Percentiles rank a stretch among this genome's conserved stretches.
phyloP scores from a whole-genome alignment of 1,140 invertebrate species.

The Colletes gigas region DNA sequence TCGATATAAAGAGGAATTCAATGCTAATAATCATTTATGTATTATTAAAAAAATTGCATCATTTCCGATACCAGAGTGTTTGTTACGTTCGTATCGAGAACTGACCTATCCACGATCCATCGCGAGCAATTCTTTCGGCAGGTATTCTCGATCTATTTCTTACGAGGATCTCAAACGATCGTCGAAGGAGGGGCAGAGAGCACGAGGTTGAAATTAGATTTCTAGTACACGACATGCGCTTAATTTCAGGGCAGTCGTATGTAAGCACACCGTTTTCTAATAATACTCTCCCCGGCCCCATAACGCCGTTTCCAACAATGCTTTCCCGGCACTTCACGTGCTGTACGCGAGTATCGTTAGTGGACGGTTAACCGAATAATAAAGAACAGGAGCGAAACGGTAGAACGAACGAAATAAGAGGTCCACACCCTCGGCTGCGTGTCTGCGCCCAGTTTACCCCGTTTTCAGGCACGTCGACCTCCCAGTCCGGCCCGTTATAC shows the following conservation, averaged over 20 bases:
- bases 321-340: background rate
- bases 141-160: background rate
- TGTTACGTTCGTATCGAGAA: background rate
- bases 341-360: background rate
- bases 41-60: too few species aligned
- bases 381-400: slow-evolving; percentile 6
- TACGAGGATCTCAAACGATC: slow-evolving; percentile 6
- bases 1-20: too few species aligned
- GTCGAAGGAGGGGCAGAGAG: slow-evolving; percentile 1
- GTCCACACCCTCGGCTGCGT: slow-evolving; percentile 40
- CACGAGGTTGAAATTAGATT: slow-evolving; percentile 67
- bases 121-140: background rate
- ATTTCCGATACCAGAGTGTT: too few species aligned
- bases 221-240: slow-evolving; percentile 65
- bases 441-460: slow-evolving; percentile 48
- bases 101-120: background rate
- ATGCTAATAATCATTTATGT: too few species aligned
- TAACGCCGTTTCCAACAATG: slow-evolving; percentile 37
- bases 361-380: background rate
- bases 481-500: slow-evolving; percentile 12
- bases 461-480: slow-evolving; percentile 38
- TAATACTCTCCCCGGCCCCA: slow-evolving; percentile 43
- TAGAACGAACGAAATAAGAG: slow-evolving; percentile 34
- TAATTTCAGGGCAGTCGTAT: slow-evolving; percentile 47
- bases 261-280: slow-evolving; percentile 51